A percentile compares a stretch with the other conserved stretches of the same genome.
Conservation (phyloP, 2,113 vertebrate genomes). For the Columba livia region DNA sequence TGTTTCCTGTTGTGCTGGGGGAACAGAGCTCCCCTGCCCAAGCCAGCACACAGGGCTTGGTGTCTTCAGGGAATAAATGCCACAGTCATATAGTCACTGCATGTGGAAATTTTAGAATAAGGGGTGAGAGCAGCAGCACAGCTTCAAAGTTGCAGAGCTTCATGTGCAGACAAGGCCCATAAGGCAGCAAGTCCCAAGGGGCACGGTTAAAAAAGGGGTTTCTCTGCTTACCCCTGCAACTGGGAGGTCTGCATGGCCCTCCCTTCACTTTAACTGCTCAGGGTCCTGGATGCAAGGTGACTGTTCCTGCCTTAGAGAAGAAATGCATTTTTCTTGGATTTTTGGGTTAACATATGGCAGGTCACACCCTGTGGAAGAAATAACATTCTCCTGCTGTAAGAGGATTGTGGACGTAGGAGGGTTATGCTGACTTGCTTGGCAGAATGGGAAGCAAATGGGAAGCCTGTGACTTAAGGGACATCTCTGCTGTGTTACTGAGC, state of each 20-base stretch:
- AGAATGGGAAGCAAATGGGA: neutral
- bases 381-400: neutral
- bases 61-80: neutral
- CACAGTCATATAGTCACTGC: neutral
- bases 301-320: neutral
- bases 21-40: too few relatives aligned
- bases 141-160: neutral
- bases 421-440: neutral
- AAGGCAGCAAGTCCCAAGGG: neutral
- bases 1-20: neutral
- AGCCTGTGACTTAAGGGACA: neutral
- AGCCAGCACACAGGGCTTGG: neutral
- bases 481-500: neutral
- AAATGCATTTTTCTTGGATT: neutral
- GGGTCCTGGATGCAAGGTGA: neutral
- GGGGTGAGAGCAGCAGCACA: neutral
- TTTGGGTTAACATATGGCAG: neutral
- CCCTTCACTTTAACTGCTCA: too few relatives aligned
- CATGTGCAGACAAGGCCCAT: fast-evolving
- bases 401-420: neutral
- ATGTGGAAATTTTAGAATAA: fast-evolving
- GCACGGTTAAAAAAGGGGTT: neutral
- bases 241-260: neutral
- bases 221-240: too few relatives aligned
- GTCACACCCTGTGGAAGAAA: neutral